Evolutionary conservation across 2,113 vertebrate species (phyloP), one percentile per base, ranked within the genome.

Genomic region (Cavia porcellus): DNA sequence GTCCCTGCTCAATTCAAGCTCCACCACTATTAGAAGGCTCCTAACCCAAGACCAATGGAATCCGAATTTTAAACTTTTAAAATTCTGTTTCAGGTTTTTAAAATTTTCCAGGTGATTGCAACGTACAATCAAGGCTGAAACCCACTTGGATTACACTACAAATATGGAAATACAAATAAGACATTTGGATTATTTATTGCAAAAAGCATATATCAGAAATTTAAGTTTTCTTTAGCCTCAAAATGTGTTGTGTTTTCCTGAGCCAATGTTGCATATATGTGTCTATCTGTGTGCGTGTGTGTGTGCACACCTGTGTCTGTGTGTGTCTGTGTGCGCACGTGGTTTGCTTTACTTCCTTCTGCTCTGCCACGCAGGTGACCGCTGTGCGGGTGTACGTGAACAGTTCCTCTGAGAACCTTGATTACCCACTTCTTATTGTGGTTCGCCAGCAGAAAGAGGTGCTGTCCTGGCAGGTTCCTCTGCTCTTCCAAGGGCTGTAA

Each of bases 391-490:
- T 99, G 0, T 98, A 98, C 0, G 99, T 99, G 86, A 98, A 98
- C 92, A 99, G 98, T 77, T 98, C 98, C 81, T 99, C 99, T 0
- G 98, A 99, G 96, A 98, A 99, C 94, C 98, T 99, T 2, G 97
- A 97, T 7, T 99, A 98, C 81, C 99, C 99, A 0, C 98, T 99
- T 11, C 97, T 99, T 9, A 99, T 99, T 3, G 99, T 99, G 10
- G 99, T 99, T 77, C 99, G 99, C 25, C 99, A 99, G 25, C 99
- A 99, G 98, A 99, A 99, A 83, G 98, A 97, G 62, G 99, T 99
- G 62, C 91, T 99, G 2, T 99, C 99, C 0, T 99, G 99, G 99
- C 99, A 99, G 94, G 98, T 99, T 22, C 99, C 99, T 0, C 98
- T 99, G 19, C 98, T 98, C 96, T 99, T 99, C 94, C 98, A 98